Evolutionary conservation across 2,113 vertebrate species (phyloP), one percentile per base, ranked within the genome.

Genomic region (Eurypyga helias): DNA sequence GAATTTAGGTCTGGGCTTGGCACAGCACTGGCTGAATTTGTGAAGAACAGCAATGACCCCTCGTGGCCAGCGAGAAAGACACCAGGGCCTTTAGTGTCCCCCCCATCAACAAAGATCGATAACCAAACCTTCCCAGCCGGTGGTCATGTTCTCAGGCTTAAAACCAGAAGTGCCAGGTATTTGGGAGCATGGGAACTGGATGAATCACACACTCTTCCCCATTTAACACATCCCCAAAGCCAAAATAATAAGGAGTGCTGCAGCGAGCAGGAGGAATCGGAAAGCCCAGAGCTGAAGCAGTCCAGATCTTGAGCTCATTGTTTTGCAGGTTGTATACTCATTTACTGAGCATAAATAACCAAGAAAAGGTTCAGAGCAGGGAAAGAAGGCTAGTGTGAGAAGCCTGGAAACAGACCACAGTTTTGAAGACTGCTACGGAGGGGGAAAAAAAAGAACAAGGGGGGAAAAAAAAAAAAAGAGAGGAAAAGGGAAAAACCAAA

Each of bases 401-500:
- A 46, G 31, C 45, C 21, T 54, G 31, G 65, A 67, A 61, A 86
- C 4, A 41, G 33, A 48, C 17, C 13, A 29, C 10, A 36, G 51
- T 26, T 54, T 88, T 71, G 46, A 76, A 88, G 16, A 57, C 31
- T 49, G 62, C 51, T 26, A 4, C 17, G 31, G 6, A 31, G 51
- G 28, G 46, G 21, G 13, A 3, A 3, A 5, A 26, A 38, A 55
- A 31, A n/a, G 31, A 7, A 55, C 41, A 41, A 41, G 41, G 41
- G 48, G 6, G 7, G 9, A 28, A 10, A 26, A 21, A 33, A 9
- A 19, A 41, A 18, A 36, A 29, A 0, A 6, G 2, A 25, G 12
- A 23, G 20, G 17, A n/a, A 64, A 34, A 62, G 4, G 25, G 8
- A 13, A 38, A 10, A 36, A 36, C 41, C 17, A 36, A 34, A 20